Percentiles rank a stretch among this genome's conserved stretches.
phyloP scores from a whole-genome alignment of 2,888 invertebrate genomes.

The Tiliacea citrago region DNA sequence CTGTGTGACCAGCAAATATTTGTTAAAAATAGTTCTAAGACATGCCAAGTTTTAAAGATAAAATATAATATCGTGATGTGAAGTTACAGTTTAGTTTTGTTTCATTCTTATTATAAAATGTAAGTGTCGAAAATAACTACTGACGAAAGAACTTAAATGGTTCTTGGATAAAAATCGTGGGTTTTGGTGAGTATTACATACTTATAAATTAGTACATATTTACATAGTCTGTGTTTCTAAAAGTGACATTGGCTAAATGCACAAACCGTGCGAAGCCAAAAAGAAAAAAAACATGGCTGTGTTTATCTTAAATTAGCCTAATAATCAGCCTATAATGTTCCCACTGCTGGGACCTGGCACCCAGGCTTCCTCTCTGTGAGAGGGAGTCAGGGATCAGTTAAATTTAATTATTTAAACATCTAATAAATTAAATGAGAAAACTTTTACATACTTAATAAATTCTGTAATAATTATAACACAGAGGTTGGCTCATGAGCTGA shows the following conservation, averaged over 20 bases:
- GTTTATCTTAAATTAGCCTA: no score
- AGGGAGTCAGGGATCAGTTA: neutral
- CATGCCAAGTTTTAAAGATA: neutral
- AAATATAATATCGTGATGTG: conserved; percentile 12
- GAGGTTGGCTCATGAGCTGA: no score
- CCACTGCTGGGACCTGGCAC: no score
- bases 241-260: no score
- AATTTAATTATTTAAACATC: neutral
- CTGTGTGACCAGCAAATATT: neutral
- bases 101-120: neutral
- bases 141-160: neutral
- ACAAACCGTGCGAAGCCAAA: no score
- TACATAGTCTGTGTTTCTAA: no score
- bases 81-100: conserved; percentile 13
- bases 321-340: no score
- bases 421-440: neutral
- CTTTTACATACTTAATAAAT: neutral
- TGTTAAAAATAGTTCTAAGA: neutral
- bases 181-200: conserved; percentile 34
- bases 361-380: no score
- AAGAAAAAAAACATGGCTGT: neutral
- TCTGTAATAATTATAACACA: neutral
- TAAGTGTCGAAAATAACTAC: neutral
- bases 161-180: neutral
- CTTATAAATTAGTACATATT: neutral